phyloP scores from a whole-genome alignment of 2,888 invertebrate species.

The Muschampia plurimacula region DNA sequence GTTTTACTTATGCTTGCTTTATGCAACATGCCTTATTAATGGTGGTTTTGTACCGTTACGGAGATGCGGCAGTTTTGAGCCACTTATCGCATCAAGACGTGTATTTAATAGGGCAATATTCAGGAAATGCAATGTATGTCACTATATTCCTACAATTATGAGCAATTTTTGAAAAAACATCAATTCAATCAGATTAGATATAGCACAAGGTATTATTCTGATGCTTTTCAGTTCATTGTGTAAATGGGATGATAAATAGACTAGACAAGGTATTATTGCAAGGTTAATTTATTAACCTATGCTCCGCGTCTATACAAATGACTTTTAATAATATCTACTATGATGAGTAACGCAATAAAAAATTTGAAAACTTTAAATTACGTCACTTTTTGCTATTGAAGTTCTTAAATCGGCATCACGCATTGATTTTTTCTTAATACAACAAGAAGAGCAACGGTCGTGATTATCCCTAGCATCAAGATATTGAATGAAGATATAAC shows the following conservation, averaged over 20 bases:
- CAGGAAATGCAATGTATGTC: slow-evolving; percentile 41
- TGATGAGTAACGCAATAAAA: slow-evolving; percentile 48
- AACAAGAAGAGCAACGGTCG: slow-evolving; percentile 68
- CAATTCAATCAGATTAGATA: slow-evolving; percentile 20
- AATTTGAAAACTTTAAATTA: slow-evolving; percentile 63
- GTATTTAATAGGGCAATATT: slow-evolving; percentile 56
- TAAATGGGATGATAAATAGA: not conserved
- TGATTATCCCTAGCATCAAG: slow-evolving; percentile 73
- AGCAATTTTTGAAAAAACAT: slow-evolving; percentile 19
- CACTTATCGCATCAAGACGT: slow-evolving; percentile 54
- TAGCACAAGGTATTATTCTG: not conserved
- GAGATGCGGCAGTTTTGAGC: slow-evolving; percentile 64
- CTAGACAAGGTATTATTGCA: not conserved
- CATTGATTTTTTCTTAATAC: slow-evolving; percentile 56
- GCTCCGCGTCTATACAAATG: not conserved
- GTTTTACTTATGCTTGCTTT: slow-evolving; percentile 62
- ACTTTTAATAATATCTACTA: slow-evolving; percentile 34
- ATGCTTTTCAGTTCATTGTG: not conserved
- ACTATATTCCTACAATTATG: slow-evolving; percentile 26
- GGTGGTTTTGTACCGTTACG: slow-evolving; percentile 73
- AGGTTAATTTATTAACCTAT: slow-evolving; percentile 8
- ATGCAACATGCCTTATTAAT: slow-evolving; percentile 67
- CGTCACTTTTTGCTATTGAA: slow-evolving; percentile 69
- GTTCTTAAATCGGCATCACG: slow-evolving; percentile 62
- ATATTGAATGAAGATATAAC: slow-evolving; percentile 76